Base-by-base conservation (phyloP, 2,888 invertebrate genomes). In the Drepanosiphum platanoidis region DNA sequence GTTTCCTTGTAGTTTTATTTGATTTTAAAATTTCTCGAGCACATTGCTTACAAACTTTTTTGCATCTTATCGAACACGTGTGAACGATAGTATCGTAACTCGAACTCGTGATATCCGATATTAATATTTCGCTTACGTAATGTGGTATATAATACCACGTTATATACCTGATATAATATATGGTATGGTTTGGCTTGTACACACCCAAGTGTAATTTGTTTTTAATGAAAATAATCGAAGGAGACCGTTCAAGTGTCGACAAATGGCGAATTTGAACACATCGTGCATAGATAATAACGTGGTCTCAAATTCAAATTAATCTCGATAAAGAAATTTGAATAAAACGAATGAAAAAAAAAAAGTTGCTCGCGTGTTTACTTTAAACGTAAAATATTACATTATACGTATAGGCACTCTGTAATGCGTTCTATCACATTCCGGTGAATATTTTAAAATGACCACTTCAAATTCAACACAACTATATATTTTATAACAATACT, bases 401-500 rank as follows among this genome's bases (percentile, higher is more conserved):
- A 39, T 30, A 30, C 8, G 27, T 27, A 36, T 15, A n/a, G n/a
- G n/a, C 39, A 71, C 42, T 52, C 22, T 52, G 1, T 18, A 18
- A 52, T 52, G 52, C 15, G 8, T 52, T 52, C 1, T 52, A 52
- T 52, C 18, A 70, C 11, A 72, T 72, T 42, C 18, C 9, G 9
- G 72, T 72, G 18, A 46, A 42, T 72, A 52, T 52, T 52, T 52
- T 22, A 52, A 52, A 52, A 52, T 52, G 22, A 52, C 30, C 42
- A 42, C 27, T 18, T 72, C 15, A 8, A 18, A 72, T 72, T 30
- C 4, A 46, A 46, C 18, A 46, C 9, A 72, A 42, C 30, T 42
- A 72, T 18, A 72, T n/a, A n/a, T n/a, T 46, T 30, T 46, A 22
- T 46, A 72, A 72, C 42, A 72, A 42, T 42, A 46, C 42, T 72